These are phyloP conservation scores for Palloptera scutellata DNA, from an alignment of 2,888 invertebrate genomes.

Conservation along the genomic window DNA sequence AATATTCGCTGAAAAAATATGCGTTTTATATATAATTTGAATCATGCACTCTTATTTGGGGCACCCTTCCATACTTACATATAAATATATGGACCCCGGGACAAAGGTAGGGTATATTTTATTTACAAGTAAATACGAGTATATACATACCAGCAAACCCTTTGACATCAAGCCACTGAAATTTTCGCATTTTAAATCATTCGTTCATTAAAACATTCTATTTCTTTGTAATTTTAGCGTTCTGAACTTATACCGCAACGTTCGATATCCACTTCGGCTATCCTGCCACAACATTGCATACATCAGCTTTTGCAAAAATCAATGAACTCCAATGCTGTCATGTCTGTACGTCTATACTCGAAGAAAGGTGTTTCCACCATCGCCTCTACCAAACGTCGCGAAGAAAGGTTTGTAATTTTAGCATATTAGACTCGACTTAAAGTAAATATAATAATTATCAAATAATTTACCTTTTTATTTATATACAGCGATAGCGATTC, in stretches of 20 bases:
- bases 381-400: conserved; percentile 46
- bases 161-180: no score
- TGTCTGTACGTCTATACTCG: conserved; percentile 49
- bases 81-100: no score
- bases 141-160: no score
- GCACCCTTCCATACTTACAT: no score
- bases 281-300: conserved; percentile 16
- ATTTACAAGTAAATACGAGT: no score
- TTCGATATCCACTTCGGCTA: conserved; percentile 36
- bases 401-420: conserved; percentile 37
- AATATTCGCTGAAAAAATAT: no score
- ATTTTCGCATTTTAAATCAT: conserved; percentile 16
- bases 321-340: conserved; percentile 21
- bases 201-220: conserved; percentile 4
- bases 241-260: conserved; percentile 31
- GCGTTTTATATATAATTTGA: no score
- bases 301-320: conserved; percentile 22
- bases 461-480: background rate
- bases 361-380: conserved; percentile 47
- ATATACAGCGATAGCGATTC: conserved; percentile 68
- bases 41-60: no score
- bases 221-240: conserved; percentile 33
- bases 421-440: background rate
- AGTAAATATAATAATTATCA: conserved; percentile 51
- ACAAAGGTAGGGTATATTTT: no score